Evolutionary conservation across 2,888 invertebrate species (phyloP).

Genomic region (Holacanthella duospinosa): DNA sequence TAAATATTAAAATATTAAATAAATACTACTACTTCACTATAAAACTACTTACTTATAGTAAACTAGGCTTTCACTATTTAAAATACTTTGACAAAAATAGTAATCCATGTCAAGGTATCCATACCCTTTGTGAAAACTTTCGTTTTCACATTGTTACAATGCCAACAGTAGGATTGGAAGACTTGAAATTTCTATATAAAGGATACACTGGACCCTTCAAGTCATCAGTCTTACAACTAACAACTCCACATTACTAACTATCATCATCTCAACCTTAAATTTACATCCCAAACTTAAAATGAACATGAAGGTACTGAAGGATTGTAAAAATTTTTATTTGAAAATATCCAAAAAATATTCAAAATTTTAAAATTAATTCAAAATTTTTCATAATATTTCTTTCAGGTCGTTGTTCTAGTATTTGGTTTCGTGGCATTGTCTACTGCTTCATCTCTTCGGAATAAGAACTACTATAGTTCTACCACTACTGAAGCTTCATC

Average conservation of each 20-base stretch:
- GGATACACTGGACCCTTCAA: too few relatives aligned
- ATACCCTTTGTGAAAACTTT: too few relatives aligned
- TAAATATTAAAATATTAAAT: too few relatives aligned
- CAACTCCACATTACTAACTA: background rate
- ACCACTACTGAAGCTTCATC: background rate
- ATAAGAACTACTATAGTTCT: background rate
- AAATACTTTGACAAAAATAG: too few relatives aligned
- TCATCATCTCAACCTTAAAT: background rate
- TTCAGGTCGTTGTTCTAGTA: background rate
- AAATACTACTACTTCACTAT: too few relatives aligned
- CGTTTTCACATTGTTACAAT: too few relatives aligned
- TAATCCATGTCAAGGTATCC: too few relatives aligned
- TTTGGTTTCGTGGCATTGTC: background rate
- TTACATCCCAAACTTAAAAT: background rate
- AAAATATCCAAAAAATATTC: background rate
- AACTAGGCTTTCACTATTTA: too few relatives aligned
- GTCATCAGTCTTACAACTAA: background rate
- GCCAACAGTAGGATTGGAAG: too few relatives aligned
- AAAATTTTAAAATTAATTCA: background rate
- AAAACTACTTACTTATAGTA: too few relatives aligned
- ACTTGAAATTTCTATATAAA: too few relatives aligned
- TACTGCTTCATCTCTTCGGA: background rate
- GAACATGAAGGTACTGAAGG: slow-evolving; percentile 1
- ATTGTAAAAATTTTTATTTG: background rate
- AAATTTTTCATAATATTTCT: background rate